These are phyloP conservation scores for Brachymystax lenok DNA, from an alignment of 2,797 vertebrate genomes.

Conservation along the genomic window DNA sequence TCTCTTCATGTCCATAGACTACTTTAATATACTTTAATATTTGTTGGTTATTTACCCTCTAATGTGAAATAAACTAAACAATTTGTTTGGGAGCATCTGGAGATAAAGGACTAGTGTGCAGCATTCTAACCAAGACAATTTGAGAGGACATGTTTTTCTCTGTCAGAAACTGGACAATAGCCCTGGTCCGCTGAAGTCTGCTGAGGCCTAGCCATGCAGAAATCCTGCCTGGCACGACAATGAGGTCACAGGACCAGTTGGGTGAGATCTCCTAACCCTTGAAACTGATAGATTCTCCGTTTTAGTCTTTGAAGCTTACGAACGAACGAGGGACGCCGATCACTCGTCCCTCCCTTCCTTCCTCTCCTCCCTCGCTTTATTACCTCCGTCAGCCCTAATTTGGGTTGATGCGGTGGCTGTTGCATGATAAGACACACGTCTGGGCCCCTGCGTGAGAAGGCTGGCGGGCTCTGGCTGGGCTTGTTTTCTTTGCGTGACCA, in stretches of 20 bases:
- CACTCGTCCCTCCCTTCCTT: conserved; percentile 15
- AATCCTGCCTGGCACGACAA: conserved; percentile 21
- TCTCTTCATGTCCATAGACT: background rate
- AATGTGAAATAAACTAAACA: background rate
- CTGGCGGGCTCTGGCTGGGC: conserved; percentile 61
- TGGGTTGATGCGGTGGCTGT: conserved; percentile 68
- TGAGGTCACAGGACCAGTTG: conserved; percentile 47
- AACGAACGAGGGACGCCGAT: conserved; percentile 17
- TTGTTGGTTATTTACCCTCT: background rate
- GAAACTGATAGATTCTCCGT: conserved; percentile 41
- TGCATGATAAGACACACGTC: conserved; percentile 75
- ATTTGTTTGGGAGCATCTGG: background rate
- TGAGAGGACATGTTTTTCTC: too few relatives aligned
- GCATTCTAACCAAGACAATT: conserved; percentile 51
- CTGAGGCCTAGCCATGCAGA: conserved; percentile 27
- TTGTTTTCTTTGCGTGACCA: conserved; percentile 80
- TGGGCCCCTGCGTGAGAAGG: conserved; percentile 79
- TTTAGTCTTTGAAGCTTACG: conserved; percentile 47
- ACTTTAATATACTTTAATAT: background rate
- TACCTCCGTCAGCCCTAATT: conserved; percentile 68
- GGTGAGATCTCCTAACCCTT: conserved; percentile 13
- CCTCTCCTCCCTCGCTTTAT: conserved; percentile 48
- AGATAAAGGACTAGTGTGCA: background rate
- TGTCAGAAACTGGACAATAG: background rate
- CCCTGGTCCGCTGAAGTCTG: background rate